Conservation (phyloP, 2,888 invertebrate species). For the Acrocyrtus sp. region DNA sequence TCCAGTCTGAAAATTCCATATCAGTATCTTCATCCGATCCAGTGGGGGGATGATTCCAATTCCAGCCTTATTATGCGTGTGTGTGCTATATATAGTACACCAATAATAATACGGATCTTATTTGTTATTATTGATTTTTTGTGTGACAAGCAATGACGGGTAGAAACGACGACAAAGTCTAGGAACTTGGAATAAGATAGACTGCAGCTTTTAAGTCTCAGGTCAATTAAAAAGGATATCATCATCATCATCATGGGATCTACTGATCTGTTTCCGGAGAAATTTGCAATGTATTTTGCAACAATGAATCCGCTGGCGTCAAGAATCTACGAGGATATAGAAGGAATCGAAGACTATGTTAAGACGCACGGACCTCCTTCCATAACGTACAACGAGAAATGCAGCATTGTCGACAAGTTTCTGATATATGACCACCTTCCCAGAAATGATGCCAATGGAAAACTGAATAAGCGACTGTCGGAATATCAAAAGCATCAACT, state of each 20-base stretch:
- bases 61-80: too few relatives aligned
- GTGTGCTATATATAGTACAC: too few relatives aligned
- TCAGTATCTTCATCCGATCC: too few relatives aligned
- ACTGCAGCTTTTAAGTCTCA: background rate
- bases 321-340: conserved; percentile 59
- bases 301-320: conserved; percentile 61
- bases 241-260: conserved; percentile 9
- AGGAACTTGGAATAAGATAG: background rate
- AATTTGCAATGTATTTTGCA: conserved; percentile 58
- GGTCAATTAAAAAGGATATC: too few relatives aligned
- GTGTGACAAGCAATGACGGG: too few relatives aligned
- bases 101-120: too few relatives aligned
- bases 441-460: conserved; percentile 20
- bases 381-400: conserved; percentile 57
- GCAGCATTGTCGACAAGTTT: conserved; percentile 59
- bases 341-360: conserved; percentile 51
- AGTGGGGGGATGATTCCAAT: too few relatives aligned
- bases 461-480: conserved; percentile 8
- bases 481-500: conserved; percentile 20
- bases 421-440: conserved; percentile 59
- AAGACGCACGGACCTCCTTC: conserved; percentile 36
- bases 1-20: too few relatives aligned
- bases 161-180: too few relatives aligned
- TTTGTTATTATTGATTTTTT: too few relatives aligned
- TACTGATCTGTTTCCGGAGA: conserved; percentile 45